Evolutionary conservation across 2,113 vertebrate species (phyloP).

Genomic region (Psettodes erumei): DNA sequence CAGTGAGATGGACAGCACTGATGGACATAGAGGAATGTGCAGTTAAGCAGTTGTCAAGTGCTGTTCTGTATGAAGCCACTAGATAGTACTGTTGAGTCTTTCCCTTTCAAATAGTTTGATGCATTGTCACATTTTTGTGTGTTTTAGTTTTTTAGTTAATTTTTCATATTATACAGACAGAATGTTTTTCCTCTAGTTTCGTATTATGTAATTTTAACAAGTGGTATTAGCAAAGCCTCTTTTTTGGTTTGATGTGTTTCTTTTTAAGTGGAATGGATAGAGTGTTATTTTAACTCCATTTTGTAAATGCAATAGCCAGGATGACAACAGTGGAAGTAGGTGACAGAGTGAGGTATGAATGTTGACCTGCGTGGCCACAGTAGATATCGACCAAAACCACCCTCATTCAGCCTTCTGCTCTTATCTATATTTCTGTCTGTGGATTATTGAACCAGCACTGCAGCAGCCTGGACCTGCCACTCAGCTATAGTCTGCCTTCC

Average conservation of each 20-base stretch:
- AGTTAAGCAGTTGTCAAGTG: conserved; percentile 33
- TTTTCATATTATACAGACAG: not conserved
- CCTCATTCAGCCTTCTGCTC: conserved; percentile 49
- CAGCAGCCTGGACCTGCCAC: conserved; percentile 49
- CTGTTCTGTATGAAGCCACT: conserved; percentile 68
- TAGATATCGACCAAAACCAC: conserved; percentile 49
- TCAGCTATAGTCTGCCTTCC: conserved; percentile 60
- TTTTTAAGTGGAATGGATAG: not conserved
- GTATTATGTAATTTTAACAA: not conserved
- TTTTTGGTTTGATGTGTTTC: not conserved
- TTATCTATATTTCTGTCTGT: conserved; percentile 74
- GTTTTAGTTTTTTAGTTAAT: not conserved
- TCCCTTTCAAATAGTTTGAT: conserved; percentile 21
- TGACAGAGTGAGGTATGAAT: conserved; percentile 38
- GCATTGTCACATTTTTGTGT: not conserved
- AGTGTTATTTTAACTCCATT: not conserved
- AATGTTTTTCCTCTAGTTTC: not conserved
- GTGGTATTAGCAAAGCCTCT: not conserved
- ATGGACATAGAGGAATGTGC: not conserved
- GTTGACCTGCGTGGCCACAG: conserved; percentile 38
- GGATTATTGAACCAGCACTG: conserved; percentile 71
- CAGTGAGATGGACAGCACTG: conserved; percentile 25
- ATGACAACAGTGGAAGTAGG: conserved; percentile 9
- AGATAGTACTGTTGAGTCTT: conserved; percentile 79
- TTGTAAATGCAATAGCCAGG: not conserved